Conservation (phyloP, 2,888 invertebrate species). For the Hydropsyche betteni region DNA sequence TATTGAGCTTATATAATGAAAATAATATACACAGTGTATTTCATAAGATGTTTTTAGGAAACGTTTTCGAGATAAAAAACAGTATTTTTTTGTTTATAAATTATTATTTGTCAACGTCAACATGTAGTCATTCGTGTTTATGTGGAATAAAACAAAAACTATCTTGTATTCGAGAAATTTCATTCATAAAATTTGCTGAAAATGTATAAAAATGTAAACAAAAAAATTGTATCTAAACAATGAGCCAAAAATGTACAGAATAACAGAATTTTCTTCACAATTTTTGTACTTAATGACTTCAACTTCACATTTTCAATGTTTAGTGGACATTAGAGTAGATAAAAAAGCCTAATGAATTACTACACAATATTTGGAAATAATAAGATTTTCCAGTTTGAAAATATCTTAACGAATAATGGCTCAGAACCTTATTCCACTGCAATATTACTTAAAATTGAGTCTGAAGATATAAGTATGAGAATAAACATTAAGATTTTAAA, state of each 20-base stretch:
- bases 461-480: too few species aligned
- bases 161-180: slow-evolving; percentile 25
- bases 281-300: slow-evolving; percentile 21
- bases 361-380: background rate
- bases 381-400: background rate
- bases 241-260: slow-evolving; percentile 23
- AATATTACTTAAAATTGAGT: too few species aligned
- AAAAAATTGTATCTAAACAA: background rate
- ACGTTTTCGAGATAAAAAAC: slow-evolving; percentile 15
- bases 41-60: slow-evolving; percentile 24
- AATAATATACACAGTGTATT: slow-evolving; percentile 19
- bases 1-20: slow-evolving; percentile 25
- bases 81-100: slow-evolving; percentile 27
- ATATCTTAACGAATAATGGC: background rate
- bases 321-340: too few species aligned
- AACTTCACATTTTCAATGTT: background rate
- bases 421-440: background rate
- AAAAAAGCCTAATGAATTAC: background rate
- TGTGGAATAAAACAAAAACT: slow-evolving; percentile 30
- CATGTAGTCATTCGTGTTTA: slow-evolving; percentile 29
- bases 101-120: slow-evolving; percentile 32
- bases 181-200: slow-evolving; percentile 17
- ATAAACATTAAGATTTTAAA: too few species aligned
- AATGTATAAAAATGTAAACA: slow-evolving; percentile 18
- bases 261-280: slow-evolving; percentile 21